These are phyloP conservation scores for Caenorhabditis inopinata DNA, from an alignment of 1,140 invertebrate species.

Conservation along the genomic window DNA sequence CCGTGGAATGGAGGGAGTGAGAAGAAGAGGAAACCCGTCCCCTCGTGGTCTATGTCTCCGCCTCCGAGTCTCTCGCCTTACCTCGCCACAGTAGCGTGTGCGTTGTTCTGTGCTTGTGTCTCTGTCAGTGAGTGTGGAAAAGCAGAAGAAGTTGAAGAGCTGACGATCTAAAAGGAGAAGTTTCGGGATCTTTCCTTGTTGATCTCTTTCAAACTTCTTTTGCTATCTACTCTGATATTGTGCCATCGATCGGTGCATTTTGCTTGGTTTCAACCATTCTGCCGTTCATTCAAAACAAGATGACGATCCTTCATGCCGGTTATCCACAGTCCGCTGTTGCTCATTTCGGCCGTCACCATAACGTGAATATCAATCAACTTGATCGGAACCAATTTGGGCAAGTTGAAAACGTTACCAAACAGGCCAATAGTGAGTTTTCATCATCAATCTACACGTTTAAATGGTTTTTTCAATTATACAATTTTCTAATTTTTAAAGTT, in stretches of 20 bases:
- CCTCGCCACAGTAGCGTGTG: conserved; percentile 21
- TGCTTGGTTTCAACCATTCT: conserved; percentile 9
- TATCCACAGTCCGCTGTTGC: conserved; percentile 10
- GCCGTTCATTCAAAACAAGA: conserved; percentile 16
- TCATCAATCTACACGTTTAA: background rate
- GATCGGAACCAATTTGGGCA: background rate
- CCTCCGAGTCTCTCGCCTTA: conserved; percentile 16
- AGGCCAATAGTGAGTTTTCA: background rate
- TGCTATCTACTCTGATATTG: background rate
- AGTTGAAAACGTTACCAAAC: background rate
- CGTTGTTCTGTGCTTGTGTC: conserved; percentile 31
- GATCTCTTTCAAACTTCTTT: conserved; percentile 4
- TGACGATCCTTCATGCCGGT: conserved; percentile 6
- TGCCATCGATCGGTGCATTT: conserved; percentile 11
- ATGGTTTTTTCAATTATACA: background rate
- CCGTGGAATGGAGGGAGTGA: background rate
- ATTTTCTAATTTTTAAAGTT: background rate
- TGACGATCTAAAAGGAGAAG: conserved; percentile 21
- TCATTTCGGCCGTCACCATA: conserved; percentile 3
- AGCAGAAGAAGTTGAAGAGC: conserved; percentile 19
- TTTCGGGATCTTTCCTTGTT: background rate
- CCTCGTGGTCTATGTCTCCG: background rate
- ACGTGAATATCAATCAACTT: background rate
- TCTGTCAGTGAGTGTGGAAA: conserved; percentile 23
- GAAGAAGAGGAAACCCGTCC: background rate